Evolutionary conservation across 35 echinoderm and acorn worm species (phyloP).

Genomic region (Apostichopus californicus): DNA sequence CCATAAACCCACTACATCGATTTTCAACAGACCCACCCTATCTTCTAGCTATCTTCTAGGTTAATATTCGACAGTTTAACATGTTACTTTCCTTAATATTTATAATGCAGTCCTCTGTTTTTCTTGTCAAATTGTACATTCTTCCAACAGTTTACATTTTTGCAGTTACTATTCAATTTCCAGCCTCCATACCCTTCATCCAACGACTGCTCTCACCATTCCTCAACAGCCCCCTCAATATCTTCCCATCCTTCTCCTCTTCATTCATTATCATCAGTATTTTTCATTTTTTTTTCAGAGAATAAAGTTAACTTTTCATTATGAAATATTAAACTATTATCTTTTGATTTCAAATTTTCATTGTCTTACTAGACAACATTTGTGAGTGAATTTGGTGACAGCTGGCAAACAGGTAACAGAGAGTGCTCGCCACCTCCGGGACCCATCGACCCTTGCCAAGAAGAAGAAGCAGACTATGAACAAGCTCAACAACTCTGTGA

Average conservation of each 20-base stretch:
- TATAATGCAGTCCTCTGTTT: too few species aligned
- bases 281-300: too few species aligned
- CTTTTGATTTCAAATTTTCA: too few species aligned
- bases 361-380: conserved; percentile 2
- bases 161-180: not conserved
- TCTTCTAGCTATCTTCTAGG: too few species aligned
- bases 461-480: conserved; percentile 10
- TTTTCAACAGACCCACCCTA: too few species aligned
- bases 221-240: not conserved
- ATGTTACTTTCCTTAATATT: too few species aligned
- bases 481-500: conserved; percentile 39
- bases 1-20: too few species aligned
- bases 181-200: not conserved
- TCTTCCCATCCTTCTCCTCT: not conserved
- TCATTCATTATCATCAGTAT: not conserved
- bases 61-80: too few species aligned
- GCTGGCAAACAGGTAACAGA: conserved; percentile 28
- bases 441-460: conserved; percentile 4
- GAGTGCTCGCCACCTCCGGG: not conserved
- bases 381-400: conserved; percentile 50
- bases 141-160: not conserved
- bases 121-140: too few species aligned
- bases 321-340: too few species aligned
- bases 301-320: too few species aligned
- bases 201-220: too few species aligned